Evolutionary conservation across 2,113 vertebrate genomes (phyloP).

Genomic region (Chaetorhynchus papuensis): DNA sequence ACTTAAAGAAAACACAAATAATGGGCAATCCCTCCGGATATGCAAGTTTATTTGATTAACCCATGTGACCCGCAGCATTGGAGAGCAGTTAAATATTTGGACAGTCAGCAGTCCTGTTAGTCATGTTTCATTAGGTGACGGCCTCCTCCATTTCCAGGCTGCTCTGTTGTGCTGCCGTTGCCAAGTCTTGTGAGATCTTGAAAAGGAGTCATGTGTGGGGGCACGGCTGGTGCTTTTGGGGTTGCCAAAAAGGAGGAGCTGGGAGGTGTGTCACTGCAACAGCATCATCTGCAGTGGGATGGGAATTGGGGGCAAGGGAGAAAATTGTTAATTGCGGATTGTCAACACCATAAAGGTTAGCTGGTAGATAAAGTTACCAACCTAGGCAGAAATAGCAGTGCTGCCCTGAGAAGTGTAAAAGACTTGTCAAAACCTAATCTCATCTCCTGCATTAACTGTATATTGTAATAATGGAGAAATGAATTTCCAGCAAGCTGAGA

Average conservation of each 20-base stretch:
- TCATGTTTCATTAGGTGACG: constrained; percentile 19
- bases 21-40: not conserved
- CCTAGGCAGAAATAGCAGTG: not conserved
- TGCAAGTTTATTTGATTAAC: constrained; percentile 38
- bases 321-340: not conserved
- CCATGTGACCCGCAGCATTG: not conserved
- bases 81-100: constrained; percentile 51
- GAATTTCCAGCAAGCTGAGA: not conserved
- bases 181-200: not conserved
- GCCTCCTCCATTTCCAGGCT: not conserved
- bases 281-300: not conserved
- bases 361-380: not conserved
- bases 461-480: constrained; percentile 4
- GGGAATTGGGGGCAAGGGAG: not conserved
- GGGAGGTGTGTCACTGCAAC: not conserved
- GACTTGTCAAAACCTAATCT: constrained; percentile 26
- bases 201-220: not conserved
- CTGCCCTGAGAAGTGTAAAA: constrained; percentile 12
- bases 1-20: constrained; percentile 5
- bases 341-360: not conserved
- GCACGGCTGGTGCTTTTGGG: rapidly evolving
- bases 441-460: not conserved
- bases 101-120: constrained; percentile 24
- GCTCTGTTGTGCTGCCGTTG: not conserved
- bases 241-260: not conserved